Percentiles rank a stretch among this genome's conserved stretches.
These are phyloP conservation scores for Gymnogyps californianus DNA, from an alignment of 2,113 vertebrate genomes.

Conservation along the genomic window DNA sequence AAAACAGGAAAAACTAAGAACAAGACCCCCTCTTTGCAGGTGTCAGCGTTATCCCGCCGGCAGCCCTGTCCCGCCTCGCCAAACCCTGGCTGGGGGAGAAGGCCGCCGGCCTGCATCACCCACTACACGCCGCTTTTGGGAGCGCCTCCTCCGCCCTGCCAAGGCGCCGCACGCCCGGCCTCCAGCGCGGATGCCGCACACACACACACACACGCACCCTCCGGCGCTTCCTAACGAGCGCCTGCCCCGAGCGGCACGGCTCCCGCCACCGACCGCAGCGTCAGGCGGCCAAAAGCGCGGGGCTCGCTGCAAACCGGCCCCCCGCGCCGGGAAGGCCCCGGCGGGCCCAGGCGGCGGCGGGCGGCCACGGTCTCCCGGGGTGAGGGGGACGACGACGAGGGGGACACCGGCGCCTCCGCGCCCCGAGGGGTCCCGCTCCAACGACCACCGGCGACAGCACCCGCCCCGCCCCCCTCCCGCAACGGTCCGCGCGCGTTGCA, in stretches of 20 bases:
- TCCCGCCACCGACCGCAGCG: neutral
- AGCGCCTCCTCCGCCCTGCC: too few relatives aligned
- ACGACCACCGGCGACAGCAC: neutral
- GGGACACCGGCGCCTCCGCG: neutral
- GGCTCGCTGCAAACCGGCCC: neutral
- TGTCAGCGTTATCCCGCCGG: neutral
- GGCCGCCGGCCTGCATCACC: neutral
- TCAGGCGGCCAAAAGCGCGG: neutral
- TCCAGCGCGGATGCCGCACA: too few relatives aligned
- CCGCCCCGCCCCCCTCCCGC: neutral
- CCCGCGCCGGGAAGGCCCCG: neutral
- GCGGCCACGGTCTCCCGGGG: too few relatives aligned
- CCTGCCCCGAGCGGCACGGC: neutral
- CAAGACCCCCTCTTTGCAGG: rapidly evolving
- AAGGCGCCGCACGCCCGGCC: too few relatives aligned
- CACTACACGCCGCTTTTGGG: too few relatives aligned
- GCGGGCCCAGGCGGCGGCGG: neutral
- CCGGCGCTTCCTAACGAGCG: too few relatives aligned
- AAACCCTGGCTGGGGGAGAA: rapidly evolving
- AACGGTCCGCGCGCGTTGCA: too few relatives aligned
- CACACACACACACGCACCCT: too few relatives aligned
- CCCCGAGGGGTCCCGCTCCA: neutral
- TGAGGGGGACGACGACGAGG: too few relatives aligned
- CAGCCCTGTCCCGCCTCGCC: neutral
- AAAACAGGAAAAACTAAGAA: rapidly evolving